Conservation (phyloP, 2,797 vertebrate species). For the Philypnodon macrostomus region DNA sequence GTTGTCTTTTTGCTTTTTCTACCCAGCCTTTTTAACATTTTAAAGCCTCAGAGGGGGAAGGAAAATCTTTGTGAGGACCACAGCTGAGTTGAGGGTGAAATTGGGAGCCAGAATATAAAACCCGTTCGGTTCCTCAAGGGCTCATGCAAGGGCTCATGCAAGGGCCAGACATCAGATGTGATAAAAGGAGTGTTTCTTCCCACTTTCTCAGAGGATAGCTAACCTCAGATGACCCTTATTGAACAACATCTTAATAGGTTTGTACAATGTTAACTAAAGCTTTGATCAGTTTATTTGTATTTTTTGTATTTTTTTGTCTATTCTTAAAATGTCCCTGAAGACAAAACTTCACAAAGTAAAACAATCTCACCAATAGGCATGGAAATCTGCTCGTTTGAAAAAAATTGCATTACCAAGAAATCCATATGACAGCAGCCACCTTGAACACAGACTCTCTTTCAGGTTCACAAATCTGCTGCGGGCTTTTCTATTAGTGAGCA, state of each 20-base stretch:
- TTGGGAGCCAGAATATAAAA: conserved; percentile 24
- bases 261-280: too few relatives aligned
- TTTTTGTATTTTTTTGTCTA: too few relatives aligned
- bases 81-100: conserved; percentile 9
- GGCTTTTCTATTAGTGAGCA: too few relatives aligned
- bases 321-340: conserved; percentile 18
- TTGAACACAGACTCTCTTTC: too few relatives aligned
- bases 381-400: too few relatives aligned
- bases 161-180: conserved; percentile 53
- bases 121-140: conserved; percentile 24
- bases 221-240: too few relatives aligned
- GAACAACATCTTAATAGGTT: too few relatives aligned
- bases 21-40: conserved; percentile 25
- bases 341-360: conserved; percentile 1
- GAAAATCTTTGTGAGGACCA: conserved; percentile 18
- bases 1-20: conserved; percentile 48
- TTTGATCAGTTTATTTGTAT: too few relatives aligned
- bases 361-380: conserved; percentile 3
- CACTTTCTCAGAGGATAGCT: background rate
- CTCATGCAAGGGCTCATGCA: conserved; percentile 28
- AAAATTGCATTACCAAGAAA: too few relatives aligned
- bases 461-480: too few relatives aligned
- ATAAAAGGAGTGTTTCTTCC: conserved; percentile 33
- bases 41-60: conserved; percentile 31
- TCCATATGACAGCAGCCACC: too few relatives aligned